Base-by-base conservation (phyloP, 2,888 invertebrate genomes). In the Platycheirus rosarum region DNA sequence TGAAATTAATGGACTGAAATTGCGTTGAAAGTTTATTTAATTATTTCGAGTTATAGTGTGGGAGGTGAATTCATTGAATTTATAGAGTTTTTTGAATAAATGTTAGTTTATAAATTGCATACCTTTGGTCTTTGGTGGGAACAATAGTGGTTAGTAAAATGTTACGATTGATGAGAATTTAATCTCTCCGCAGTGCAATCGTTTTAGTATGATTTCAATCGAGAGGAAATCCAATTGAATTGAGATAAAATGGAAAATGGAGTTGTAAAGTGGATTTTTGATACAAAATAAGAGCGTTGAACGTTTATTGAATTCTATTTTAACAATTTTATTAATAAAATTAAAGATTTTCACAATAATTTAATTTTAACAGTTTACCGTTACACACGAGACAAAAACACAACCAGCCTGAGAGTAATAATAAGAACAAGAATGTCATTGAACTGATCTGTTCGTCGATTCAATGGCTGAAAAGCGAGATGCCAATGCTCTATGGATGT, bases 1-100 rank as follows among this genome's bases (percentile, higher is more conserved):
- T 35, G 18, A 44, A 71, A 65, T 60, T 77, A 77, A 71, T 77
- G 77, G 57, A 57, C 57, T 77, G 71, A 23, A 65, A 57, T 20
- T 9, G 42, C 16, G 71, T 44, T 65, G 42, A 71, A 65, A 51
- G 35, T 57, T 4, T 57, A 77, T 77, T 77, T 37, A 44, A 71
- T 65, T 70, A 65, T 26, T 7, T 26, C 23, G 11, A 62, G 20
- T 40, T 35, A 32, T n/a, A 35, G 2, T 37, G 11, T 53, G 48
- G n/a, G 44, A 37, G 13, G 20, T 23, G 37, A 26, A 35, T 55
- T n/a, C 7, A 11, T 2, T 29, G 32, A 9, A 20, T 9, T 7
- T 14, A 53, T 18, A 0, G 3, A 37, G 35, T 35, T 46, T 18
- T 35, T 44, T 68, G 44, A 42, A 55, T 53, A 66, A 26, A 23